Evolutionary conservation across 2,888 invertebrate species (phyloP).

Genomic region (Dryocosmus kuriphilus): DNA sequence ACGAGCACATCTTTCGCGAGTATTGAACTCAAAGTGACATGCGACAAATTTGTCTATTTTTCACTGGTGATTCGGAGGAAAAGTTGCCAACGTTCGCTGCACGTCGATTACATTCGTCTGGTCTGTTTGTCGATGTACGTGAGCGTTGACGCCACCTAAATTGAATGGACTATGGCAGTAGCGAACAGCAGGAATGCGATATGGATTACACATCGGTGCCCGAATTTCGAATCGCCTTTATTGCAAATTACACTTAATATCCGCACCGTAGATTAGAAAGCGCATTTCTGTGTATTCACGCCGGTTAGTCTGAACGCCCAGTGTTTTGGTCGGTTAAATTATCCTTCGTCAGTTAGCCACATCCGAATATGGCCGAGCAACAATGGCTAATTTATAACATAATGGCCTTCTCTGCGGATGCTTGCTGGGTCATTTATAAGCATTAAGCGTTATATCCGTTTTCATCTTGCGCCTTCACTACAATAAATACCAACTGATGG

Average conservation of each 20-base stretch:
- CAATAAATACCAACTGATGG: conserved; percentile 7
- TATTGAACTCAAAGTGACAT: conserved; percentile 35
- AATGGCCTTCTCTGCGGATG: conserved; percentile 64
- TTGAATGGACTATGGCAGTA: conserved; percentile 17
- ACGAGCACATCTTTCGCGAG: conserved; percentile 3
- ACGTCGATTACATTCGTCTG: conserved; percentile 36
- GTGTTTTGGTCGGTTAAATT: conserved; percentile 68
- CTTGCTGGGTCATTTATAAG: conserved; percentile 69
- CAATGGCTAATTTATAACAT: conserved; percentile 73
- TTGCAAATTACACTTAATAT: conserved; percentile 62
- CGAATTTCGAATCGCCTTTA: conserved; percentile 40
- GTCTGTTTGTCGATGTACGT: conserved; percentile 1
- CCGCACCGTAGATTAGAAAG: conserved; percentile 63
- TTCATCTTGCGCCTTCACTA: conserved; percentile 56
- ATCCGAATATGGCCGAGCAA: conserved; percentile 65
- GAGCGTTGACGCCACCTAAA: conserved; percentile 32
- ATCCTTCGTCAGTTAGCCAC: conserved; percentile 73
- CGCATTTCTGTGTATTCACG: conserved; percentile 62
- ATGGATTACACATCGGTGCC: conserved; percentile 23
- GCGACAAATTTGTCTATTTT: conserved; percentile 39
- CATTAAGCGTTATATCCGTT: conserved; percentile 68
- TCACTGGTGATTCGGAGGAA: conserved; percentile 31
- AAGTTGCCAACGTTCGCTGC: conserved; percentile 20
- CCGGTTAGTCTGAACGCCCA: conserved; percentile 52
- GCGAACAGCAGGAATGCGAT: conserved; percentile 32